Evolutionary conservation across 2,113 vertebrate genomes (phyloP), one percentile per base, ranked within the genome.

Genomic region (Scomber japonicus): DNA sequence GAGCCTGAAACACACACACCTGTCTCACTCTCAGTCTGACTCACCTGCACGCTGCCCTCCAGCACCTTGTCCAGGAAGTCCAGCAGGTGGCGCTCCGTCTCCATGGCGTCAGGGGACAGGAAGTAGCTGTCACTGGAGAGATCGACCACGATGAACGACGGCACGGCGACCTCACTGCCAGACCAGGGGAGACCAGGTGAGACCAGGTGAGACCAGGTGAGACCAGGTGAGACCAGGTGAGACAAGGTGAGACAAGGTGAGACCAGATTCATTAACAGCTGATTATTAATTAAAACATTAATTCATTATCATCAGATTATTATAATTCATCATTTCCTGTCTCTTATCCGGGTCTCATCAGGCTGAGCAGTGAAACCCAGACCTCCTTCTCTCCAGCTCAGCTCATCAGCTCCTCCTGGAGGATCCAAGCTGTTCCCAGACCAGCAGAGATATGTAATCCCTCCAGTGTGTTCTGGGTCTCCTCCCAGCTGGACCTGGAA

Each of bases 101-200:
- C 86, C 60, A 98, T 87, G 11, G 86, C 49, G n/a, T 86, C 92
- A 2, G 87, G 88, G 3, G 97, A 95, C 71, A 98, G 78, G 89
- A 96, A 99, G 92, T 97, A 99, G n/a, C 97, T 96, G 14, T 99
- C 97, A 71, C 95, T 98, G 75, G 97, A 97, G 70, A 98, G 96
- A 86, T 99, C 98, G 53, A 98, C 65, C 40, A 97, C 96, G 27
- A 99, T 95, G 53, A 99, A 84, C 53, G 96, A 96, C 1, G 98
- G 98, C 6, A 97, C 75, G 4, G 65, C 83, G 78, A 98, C 81
- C n/a, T 99, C 96, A 75, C 98, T 99, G 89, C 49, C 89, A 88
- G 90, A 14, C 68, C 21, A 21, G 21, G 21, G 1, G 21, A 21
- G 21, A 21, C 21, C 1, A 21, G 21, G 21, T 21, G 21, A 21